Conservation (phyloP, 2,113 vertebrate genomes). For the Mustela lutreola region DNA sequence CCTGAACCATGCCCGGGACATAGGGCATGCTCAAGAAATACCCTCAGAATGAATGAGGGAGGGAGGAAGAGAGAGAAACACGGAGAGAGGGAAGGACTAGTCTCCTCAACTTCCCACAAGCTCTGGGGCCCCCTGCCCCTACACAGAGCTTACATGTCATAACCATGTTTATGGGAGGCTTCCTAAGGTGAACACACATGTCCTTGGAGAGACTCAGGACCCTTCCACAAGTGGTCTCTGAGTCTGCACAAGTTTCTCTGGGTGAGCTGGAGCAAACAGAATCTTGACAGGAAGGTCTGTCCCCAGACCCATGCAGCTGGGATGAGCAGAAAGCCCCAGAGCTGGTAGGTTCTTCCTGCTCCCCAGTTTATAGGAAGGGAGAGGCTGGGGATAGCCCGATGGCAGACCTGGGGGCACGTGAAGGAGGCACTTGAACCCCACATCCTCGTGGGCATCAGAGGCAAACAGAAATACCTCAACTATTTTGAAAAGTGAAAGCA, state of each 20-base stretch:
- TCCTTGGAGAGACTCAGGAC: not conserved
- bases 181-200: not conserved
- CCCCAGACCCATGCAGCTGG: not conserved
- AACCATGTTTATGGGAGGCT: not conserved
- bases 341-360: not conserved
- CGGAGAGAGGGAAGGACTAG: not conserved
- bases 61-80: not conserved
- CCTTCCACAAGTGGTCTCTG: not conserved
- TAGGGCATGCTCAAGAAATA: not conserved
- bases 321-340: not conserved
- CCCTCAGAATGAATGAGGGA: not conserved
- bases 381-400: no score
- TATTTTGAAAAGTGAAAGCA: not conserved
- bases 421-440: not conserved
- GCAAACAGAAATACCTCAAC: not conserved
- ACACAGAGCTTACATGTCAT: not conserved
- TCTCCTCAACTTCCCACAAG: fast-evolving
- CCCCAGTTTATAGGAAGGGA: not conserved
- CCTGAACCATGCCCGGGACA: not conserved
- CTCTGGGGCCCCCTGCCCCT: not conserved
- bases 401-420: not conserved
- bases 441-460: fast-evolving
- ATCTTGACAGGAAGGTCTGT: not conserved
- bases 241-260: not conserved
- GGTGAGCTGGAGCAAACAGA: not conserved